A percentile compares a stretch with the other conserved stretches of the same genome.
These are phyloP conservation scores for Paradoxurus hermaphroditus DNA, from an alignment of 2,113 vertebrate genomes.

Conservation along the genomic window DNA sequence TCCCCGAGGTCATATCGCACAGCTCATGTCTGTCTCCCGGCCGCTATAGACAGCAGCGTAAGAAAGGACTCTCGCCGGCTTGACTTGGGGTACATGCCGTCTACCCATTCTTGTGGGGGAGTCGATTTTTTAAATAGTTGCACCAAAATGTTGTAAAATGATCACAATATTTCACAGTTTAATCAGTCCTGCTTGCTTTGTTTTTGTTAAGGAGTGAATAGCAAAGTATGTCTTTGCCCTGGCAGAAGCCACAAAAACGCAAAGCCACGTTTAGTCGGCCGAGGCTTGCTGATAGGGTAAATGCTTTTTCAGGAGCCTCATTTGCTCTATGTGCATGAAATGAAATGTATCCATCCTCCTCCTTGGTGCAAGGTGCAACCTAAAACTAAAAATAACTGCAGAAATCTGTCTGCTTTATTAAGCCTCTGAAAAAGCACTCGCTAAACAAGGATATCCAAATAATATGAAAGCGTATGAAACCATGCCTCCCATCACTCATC, in stretches of 20 bases:
- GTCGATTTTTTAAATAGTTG: neutral
- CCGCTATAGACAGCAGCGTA: neutral
- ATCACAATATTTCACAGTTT: neutral
- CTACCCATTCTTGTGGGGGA: neutral
- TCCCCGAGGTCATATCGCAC: neutral
- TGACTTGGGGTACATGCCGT: neutral
- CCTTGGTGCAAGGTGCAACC: neutral
- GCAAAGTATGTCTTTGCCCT: neutral
- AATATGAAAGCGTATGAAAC: neutral
- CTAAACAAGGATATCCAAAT: neutral
- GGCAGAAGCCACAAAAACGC: neutral
- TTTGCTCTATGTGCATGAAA: neutral
- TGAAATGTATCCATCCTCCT: neutral
- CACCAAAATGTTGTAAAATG: neutral
- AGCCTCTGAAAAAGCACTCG: neutral
- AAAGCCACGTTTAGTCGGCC: neutral
- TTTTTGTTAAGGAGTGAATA: conserved; percentile 30
- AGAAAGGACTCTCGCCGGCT: neutral
- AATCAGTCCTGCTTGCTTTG: neutral
- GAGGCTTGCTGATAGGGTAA: neutral
- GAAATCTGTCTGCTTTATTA: neutral
- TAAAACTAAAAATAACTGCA: neutral
- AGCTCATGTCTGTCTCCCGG: neutral
- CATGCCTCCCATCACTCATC: neutral
- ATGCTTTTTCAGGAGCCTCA: neutral